Evolutionary conservation across 2,888 invertebrate genomes (phyloP), one percentile per base, ranked within the genome.

Genomic region (Meliscaeva auricollis): DNA sequence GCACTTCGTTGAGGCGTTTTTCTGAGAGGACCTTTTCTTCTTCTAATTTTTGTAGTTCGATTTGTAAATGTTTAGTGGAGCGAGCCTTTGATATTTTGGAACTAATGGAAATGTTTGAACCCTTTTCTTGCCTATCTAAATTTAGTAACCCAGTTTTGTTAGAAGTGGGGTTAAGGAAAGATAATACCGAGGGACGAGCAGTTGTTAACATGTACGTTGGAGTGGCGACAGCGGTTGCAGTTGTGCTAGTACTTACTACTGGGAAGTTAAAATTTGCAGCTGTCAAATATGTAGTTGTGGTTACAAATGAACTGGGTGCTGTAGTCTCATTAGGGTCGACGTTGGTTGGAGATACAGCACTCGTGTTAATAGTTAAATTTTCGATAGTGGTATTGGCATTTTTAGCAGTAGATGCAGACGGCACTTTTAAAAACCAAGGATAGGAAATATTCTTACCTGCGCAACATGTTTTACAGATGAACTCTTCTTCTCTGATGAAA

Each of bases 371-470:
- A 15, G 3, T 54, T 6, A 9, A 0, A 15, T 30, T 13, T 54
- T 54, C 15, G n/a, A 4, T 30, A 26, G n/a, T 54, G 15, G 54
- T 54, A 54, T 54, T 54, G 54, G 54, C 54, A 54, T 20, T 22
- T 13, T 54, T 30, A 54, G 30, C 54, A 54, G 54, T 7, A 54
- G 54, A 1, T n/a, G 54, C 30, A 30, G 30, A 54, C 22, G 54
- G 30, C 54, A 54, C 54, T 54, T 30, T n/a, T 54, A 8, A 15
- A 30, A 30, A 30, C 15, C 8, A 54, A 54, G 54, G 54, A 30
- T 54, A 30, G 54, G 54, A 54, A 54, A 54, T 54, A 54, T 54
- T 54, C 54, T 54, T 54, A 54, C 54, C 54, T 54, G 30, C 4
- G 54, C 54, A 54, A 54, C 54, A 54, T 15, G 30, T 30, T 54